Evolutionary conservation across 64 coral and sea anemone species (phyloP), one percentile per base, ranked within the genome.

Genomic region (Dendrophyllia cribrosa): DNA sequence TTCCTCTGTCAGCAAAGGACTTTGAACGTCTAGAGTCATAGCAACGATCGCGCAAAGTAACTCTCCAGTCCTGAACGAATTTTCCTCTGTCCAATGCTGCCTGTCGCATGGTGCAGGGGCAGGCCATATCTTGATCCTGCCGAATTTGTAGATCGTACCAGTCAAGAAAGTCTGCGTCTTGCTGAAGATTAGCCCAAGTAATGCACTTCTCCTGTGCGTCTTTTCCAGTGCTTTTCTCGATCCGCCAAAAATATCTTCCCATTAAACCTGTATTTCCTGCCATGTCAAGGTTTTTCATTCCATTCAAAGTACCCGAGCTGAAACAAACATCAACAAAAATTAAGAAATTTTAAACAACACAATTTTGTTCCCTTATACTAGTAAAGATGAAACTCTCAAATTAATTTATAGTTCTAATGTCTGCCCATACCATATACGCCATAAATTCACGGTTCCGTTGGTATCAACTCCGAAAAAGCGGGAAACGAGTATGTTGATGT

Each of bases 201-300:
- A 84, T 24, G 59, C 80, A 84, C 65, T 66, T 44, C 4, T 44
- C 22, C 60, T 62, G 59, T 11, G 59, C 21, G 60, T 61, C 44
- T 66, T 47, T 3, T 21, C n/a, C 6, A 44, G 34, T 24, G 9
- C 58, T 64, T 9, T 84, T 62, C 47, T 84, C 80, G 26, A 84
- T 44, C 60, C 80, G 58, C 53, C 60, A 64, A 34, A 84, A 66
- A n/a, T 64, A 15, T 47, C 60, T 84, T 8, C 60, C 80, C 13
- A 7, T 13, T 10, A 47, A 10, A 47, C 59, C 80, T 47, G 53
- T 56, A 56, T 56, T 84, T 84, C 23, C 12, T 0, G 9, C 9
- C 26, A 60, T 49, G 46, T 6, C 43, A 65, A 24, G 56, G 15
- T 44, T 17, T 63, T 25, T 17, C 58, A 64, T 11, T 63, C 25